Base-by-base conservation (phyloP, 1,140 invertebrate genomes). In the Chlorops oryzae region DNA sequence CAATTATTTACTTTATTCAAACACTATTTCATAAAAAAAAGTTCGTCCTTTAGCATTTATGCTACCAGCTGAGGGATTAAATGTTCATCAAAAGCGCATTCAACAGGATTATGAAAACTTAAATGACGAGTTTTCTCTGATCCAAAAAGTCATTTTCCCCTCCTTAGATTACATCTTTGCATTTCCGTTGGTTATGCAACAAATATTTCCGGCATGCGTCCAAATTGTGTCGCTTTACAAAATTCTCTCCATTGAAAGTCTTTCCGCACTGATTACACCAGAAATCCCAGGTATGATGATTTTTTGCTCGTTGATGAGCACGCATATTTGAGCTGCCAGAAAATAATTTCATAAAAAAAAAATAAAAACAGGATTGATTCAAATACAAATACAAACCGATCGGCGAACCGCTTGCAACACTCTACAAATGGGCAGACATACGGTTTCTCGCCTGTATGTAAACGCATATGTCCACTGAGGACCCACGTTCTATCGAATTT, bases 221-320 rank as follows among this genome's bases (percentile, higher is more conserved):
- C 2, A 80, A 69, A 34, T 80, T 77, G 57, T 89, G 86, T 6
- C 86, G 77, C 59, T 86, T 83, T 12, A 88, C 68, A 59, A 87
- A 88, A 10, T 82, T 76, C 45, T 80, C 75, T 69, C 87, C 84
- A 18, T 84, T 86, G 65, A 88, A 89, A 12, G 84, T 81, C 58
- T 87, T 85, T 34, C 78, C 79, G 56, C 83, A 85, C 42, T 78
- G 75, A 2, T 74, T 60, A 57, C 84, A 85, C 10, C 78, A 75
- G 79, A 81, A 82, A 51, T 80, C 66, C 84, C 83, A 85, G 23
- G 78, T 63, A 67, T 85, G 84, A 63, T 86, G 84, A 22, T 79
- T 79, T 51, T 81, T 75, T 2, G 82, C 81, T 47, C 83, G 78
- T 62, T 85, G 83, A 73, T 85, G 84, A 1, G 84, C 83, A 43